Evolutionary conservation across 2,888 invertebrate species (phyloP), one percentile per base, ranked within the genome.

Genomic region (Drosophila pseudotakahashii): DNA sequence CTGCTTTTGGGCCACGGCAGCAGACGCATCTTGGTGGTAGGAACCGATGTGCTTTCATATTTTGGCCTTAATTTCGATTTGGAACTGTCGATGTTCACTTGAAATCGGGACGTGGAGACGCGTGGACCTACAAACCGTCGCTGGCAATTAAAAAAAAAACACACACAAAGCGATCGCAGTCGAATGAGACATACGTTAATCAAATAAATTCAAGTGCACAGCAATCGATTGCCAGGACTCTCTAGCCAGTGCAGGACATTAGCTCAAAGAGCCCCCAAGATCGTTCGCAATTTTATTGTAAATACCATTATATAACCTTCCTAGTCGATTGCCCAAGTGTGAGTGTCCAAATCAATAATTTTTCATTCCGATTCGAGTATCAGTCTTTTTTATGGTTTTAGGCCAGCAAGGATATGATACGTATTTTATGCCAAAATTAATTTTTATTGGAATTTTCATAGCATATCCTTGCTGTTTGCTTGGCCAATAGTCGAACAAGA

Each of bases 71-170:
- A 89, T 82, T 83, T 87, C 78, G 81, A 91, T 90, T 91, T 91
- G 90, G 90, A 91, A 91, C 89, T 89, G 83, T 82, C 87, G 87
- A 90, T 90, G 91, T 90, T 92, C 92, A 92, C 90, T 92, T 90
- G 91, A 91, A 92, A 89, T 89, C 91, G 91, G 91, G 90, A 91
- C 91, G 92, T 90, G 89, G 80, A 91, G 89, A 91, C 90, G 92
- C 90, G 88, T 86, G 88, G 92, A 92, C 91, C 89, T 77, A 75
- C 75, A 68, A 77, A 73, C 75, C 81, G 88, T 82, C 85, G 85
- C 77, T 82, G 66, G 83, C 84, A 79, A 86, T 86, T 39, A 14
- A 55, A 42, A 19, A 42, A 42, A 11, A 19, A 11, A 19, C 7
- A 66, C 53, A 19, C 19, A 19, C 10, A 66, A 57, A 73, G 63